Percentiles rank a stretch among this genome's conserved stretches.
Conservation (phyloP, 2,888 invertebrate genomes). For the Nomada hirtipes region DNA sequence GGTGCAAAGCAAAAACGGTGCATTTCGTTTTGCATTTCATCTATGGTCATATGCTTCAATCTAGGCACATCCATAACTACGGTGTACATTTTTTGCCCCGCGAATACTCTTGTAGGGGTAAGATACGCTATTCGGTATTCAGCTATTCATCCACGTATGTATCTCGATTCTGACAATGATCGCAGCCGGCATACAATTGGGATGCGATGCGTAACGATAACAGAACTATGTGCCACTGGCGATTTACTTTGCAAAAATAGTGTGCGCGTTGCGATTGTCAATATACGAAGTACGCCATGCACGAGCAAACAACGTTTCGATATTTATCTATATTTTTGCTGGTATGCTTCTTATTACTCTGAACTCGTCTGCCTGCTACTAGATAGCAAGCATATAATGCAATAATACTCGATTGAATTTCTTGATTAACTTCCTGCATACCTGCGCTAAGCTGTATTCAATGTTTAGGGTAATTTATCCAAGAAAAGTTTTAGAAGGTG, state of each 20-base stretch:
- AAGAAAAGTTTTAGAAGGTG: too few relatives aligned
- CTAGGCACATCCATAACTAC: neutral
- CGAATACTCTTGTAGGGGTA: conserved; percentile 27
- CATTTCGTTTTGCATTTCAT: conserved; percentile 10
- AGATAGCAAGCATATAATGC: too few relatives aligned
- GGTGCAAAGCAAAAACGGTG: neutral
- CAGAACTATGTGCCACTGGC: conserved; percentile 39
- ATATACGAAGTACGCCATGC: conserved; percentile 50
- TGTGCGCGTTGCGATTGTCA: conserved; percentile 45
- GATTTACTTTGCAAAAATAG: conserved; percentile 56
- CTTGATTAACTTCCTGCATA: too few relatives aligned
- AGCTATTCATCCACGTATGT: conserved; percentile 50
- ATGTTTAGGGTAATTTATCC: too few relatives aligned
- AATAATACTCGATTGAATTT: too few relatives aligned
- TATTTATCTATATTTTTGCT: conserved; percentile 30
- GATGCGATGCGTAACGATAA: conserved; percentile 46
- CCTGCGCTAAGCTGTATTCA: too few relatives aligned
- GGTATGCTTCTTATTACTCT: too few relatives aligned
- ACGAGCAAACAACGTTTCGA: conserved; percentile 33
- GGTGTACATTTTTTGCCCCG: conserved; percentile 33
- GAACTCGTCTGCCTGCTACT: too few relatives aligned
- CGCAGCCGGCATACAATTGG: conserved; percentile 48
- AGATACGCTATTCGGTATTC: conserved; percentile 24
- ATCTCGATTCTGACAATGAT: conserved; percentile 47
- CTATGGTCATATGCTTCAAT: conserved; percentile 26